Evolutionary conservation across 2,888 invertebrate species (phyloP).

Genomic region (Spodoptera littoralis): DNA sequence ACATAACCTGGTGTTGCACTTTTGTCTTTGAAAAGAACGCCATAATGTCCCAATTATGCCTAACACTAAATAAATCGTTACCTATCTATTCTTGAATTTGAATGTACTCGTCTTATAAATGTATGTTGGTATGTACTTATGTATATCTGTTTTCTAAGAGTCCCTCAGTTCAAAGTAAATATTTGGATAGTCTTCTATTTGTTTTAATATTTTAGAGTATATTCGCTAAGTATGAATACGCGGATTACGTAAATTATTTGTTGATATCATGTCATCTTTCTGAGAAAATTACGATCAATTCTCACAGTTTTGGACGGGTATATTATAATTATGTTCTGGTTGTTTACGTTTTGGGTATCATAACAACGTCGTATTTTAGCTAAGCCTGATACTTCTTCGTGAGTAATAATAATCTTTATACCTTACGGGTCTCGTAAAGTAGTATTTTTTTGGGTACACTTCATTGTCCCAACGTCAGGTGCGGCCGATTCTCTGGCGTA

Average conservation of each 20-base stretch:
- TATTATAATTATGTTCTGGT: conserved; percentile 18
- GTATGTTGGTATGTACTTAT: conserved; percentile 1
- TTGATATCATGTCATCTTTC: conserved; percentile 45
- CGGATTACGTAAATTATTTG: conserved; percentile 54
- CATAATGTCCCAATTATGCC: conserved; percentile 27
- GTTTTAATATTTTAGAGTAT: conserved; percentile 53
- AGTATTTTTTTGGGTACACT: conserved; percentile 42
- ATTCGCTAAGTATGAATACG: conserved; percentile 50
- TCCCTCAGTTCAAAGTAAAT: conserved; percentile 29
- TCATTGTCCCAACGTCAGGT: conserved; percentile 65
- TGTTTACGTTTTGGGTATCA: conserved; percentile 21
- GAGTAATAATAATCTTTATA: conserved; percentile 11
- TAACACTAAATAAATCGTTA: conserved; percentile 10
- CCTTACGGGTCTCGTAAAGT: conserved; percentile 16
- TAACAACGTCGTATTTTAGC: conserved; percentile 20
- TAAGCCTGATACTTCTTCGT: conserved; percentile 6
- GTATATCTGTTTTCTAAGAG: conserved; percentile 13
- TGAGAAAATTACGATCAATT: conserved; percentile 56
- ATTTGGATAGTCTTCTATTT: conserved; percentile 53
- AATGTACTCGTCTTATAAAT: background rate
- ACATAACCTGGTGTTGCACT: conserved; percentile 47
- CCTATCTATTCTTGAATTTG: conserved; percentile 8
- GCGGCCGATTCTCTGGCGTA: conserved; percentile 53
- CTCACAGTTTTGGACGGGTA: conserved; percentile 33
- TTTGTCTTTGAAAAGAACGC: conserved; percentile 44